Percentiles rank a stretch among this genome's conserved stretches.
phyloP scores from a whole-genome alignment of 2,113 vertebrate genomes.

The Cygnus buccinator region DNA sequence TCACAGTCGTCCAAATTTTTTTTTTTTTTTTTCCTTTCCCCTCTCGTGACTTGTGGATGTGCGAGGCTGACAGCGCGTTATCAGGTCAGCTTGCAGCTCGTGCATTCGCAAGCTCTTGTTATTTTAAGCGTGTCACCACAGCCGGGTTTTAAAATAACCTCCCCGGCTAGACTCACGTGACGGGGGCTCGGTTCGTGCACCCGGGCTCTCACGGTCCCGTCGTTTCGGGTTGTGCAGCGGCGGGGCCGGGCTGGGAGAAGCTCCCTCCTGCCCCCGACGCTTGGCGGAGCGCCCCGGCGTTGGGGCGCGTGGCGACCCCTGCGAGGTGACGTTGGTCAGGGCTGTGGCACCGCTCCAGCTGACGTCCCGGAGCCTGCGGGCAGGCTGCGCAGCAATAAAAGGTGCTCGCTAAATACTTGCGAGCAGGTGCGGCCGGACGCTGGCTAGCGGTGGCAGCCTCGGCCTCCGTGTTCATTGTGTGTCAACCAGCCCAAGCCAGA shows the following conservation, averaged over 20 bases:
- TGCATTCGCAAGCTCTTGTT: slow-evolving; percentile 33
- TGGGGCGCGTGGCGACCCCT: rapidly evolving
- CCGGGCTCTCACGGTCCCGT: rapidly evolving
- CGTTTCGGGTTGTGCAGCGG: background rate
- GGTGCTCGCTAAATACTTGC: background rate
- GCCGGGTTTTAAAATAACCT: slow-evolving; percentile 36
- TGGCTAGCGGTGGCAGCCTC: background rate
- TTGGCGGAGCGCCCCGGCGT: rapidly evolving
- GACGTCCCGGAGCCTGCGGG: rapidly evolving
- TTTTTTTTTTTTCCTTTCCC: background rate
- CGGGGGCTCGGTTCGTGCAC: background rate
- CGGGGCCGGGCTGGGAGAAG: background rate
- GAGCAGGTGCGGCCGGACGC: background rate
- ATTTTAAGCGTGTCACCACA: slow-evolving; percentile 26
- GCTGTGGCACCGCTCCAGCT: background rate
- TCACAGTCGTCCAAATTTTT: background rate
- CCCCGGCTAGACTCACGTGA: background rate
- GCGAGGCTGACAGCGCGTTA: background rate
- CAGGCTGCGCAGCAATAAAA: background rate
- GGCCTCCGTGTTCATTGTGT: background rate
- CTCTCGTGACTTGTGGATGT: background rate
- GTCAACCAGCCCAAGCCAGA: background rate
- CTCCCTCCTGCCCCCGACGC: background rate
- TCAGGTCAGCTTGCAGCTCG: background rate
- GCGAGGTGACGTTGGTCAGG: background rate